These are phyloP conservation scores for Xiphophorus couchianus DNA, from an alignment of 2,113 vertebrate species.

Conservation along the genomic window DNA sequence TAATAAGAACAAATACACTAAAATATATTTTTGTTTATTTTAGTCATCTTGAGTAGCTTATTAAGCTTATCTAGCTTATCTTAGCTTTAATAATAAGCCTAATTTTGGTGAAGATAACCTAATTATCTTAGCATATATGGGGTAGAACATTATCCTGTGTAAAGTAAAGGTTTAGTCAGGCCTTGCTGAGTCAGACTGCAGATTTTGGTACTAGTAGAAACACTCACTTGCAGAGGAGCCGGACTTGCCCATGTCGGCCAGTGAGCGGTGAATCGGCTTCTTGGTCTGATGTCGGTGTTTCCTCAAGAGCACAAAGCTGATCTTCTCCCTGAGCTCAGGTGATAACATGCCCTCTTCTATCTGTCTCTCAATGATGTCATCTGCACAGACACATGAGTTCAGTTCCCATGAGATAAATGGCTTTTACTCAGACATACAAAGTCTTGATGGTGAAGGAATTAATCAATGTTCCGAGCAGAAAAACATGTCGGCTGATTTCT, in stretches of 20 bases:
- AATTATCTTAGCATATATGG: not conserved
- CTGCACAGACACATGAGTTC: slow-evolving; percentile 65
- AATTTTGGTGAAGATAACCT: too few species aligned
- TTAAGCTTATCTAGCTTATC: too few species aligned
- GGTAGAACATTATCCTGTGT: too few species aligned
- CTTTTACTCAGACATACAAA: not conserved
- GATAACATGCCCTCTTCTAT: slow-evolving; percentile 88
- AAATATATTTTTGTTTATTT: not conserved
- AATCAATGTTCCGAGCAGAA: not conserved
- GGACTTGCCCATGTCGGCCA: slow-evolving; percentile 92
- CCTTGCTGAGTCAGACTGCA: too few species aligned
- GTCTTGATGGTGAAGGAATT: too few species aligned
- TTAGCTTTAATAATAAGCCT: too few species aligned
- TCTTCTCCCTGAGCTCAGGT: slow-evolving; percentile 89
- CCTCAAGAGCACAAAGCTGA: slow-evolving; percentile 91
- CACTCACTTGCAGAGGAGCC: slow-evolving; percentile 87
- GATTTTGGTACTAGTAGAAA: not conserved
- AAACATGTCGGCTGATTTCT: not conserved
- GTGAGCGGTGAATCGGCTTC: slow-evolving; percentile 94
- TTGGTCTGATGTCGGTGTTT: slow-evolving; percentile 98
- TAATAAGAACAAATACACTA: not conserved
- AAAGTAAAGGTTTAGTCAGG: too few species aligned
- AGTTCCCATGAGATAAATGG: not conserved
- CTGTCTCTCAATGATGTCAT: slow-evolving; percentile 91
- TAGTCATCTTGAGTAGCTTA: too few species aligned